Conservation (phyloP, 53 echinoderm and acorn worm species). For the Temnopleurus reevesii region DNA sequence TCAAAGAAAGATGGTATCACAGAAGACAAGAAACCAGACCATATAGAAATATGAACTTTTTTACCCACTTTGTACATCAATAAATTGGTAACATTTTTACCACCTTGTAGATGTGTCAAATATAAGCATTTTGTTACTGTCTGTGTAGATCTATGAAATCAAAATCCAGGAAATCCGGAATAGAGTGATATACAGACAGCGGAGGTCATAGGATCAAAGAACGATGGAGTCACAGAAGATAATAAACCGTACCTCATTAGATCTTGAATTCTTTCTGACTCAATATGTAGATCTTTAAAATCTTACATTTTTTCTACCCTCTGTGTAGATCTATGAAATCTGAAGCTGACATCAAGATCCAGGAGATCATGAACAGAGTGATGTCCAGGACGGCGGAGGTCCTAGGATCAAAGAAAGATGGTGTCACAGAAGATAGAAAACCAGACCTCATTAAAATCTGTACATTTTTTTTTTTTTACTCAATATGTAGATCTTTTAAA, state of each 20-base stretch:
- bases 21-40: conserved; percentile 51
- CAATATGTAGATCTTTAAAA: too few relatives aligned
- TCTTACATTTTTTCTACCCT: too few relatives aligned
- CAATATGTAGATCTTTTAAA: too few relatives aligned
- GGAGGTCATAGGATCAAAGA: conserved; percentile 70
- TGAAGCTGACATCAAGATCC: conserved; percentile 92
- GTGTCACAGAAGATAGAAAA: conserved; percentile 43
- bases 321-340: conserved; percentile 77
- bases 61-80: too few relatives aligned
- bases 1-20: conserved; percentile 62
- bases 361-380: conserved; percentile 90
- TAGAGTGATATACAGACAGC: conserved; percentile 76
- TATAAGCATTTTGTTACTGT: too few relatives aligned
- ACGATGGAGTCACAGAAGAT: conserved; percentile 38
- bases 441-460: not conserved
- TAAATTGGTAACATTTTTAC: too few relatives aligned
- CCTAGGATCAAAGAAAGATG: conserved; percentile 61
- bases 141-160: conserved; percentile 69
- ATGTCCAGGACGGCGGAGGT: conserved; percentile 76
- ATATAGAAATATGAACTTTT: not conserved
- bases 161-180: conserved; percentile 94
- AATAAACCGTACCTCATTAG: not conserved
- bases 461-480: too few relatives aligned
- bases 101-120: conserved; percentile 45
- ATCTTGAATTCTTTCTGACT: too few relatives aligned